Base-by-base conservation (phyloP, 2,888 invertebrate species). In the Leucoma salicis region DNA sequence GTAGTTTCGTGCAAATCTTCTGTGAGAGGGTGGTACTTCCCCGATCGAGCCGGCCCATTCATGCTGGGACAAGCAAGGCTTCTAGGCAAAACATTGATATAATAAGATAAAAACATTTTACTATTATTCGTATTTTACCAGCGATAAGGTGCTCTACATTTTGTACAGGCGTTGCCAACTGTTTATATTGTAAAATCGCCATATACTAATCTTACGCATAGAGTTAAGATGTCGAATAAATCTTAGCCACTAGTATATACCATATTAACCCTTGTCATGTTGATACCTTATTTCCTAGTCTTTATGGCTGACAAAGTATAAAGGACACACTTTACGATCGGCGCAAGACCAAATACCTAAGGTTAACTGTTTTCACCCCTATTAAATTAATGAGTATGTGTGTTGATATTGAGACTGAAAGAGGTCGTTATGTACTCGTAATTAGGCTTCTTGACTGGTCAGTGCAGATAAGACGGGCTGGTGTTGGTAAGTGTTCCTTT, bases 251-350 rank as follows among this genome's bases (percentile, higher is more conserved):
- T 35, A 41, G 41, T 53, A 21, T 25, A 33, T 40, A 31, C 41
- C 46, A 47, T 47, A 47, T 55, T 53, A 62, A 61, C 63, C 61
- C 61, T 52, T 56, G 53, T 61, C 61, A 58, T 47, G 43, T 48
- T 47, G 61, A 62, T 63, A 61, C 61, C 52, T 61, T 62, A 61
- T 61, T 62, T 61, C 61, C 61, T 46, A 49, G 51, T 58, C 46
- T 61, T 58, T 58, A 62, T 58, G 36, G 63, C 39, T 49, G 56
- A 58, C 59, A 52, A 56, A 62, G 56, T 61, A 58, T 48, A 39
- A 49, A 42, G 41, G 34, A 31, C 39, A 37, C 39, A 42, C 40
- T 53, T 62, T 58, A 62, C 56, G 63, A 58, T 62, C 46, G 47
- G 25, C 18, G 39, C 21, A 27, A 32, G 52, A 39, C 36, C 47